Evolutionary conservation across 1,140 invertebrate species (phyloP), one percentile per base, ranked within the genome.

Genomic region (Temnothorax nylanderi): DNA sequence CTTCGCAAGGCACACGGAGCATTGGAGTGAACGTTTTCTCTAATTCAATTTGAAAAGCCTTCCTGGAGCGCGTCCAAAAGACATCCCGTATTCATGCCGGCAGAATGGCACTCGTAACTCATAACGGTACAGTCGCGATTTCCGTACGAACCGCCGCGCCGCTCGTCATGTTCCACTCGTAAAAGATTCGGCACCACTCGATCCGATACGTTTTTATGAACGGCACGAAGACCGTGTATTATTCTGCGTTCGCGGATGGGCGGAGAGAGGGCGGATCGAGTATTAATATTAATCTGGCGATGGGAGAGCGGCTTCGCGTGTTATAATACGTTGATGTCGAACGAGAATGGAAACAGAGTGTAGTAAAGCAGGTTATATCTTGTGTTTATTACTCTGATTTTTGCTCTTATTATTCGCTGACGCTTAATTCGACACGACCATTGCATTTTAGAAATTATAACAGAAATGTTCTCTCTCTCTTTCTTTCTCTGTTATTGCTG

Each of bases 41-140:
- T 80, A 85, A 87, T 86, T 90, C 76, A 86, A 75, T 88, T 92
- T 86, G 84, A 91, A 88, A 90, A 81, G 86, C 74, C 41, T 81
- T 84, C 85, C 85, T 90, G 90, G 89, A 91, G 64, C 77, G 90
- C 64, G 56, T 90, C 91, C 92, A 92, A 91, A 92, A 92, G 74
- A 86, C 88, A 88, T 91, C 67, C 56, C 51, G 80, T 78, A 81
- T 87, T 85, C 82, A 69, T 85, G 71, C 74, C 54, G 74, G 41
- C 51, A 44, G 65, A 86, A 86, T 86, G 74, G 69, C 82, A 86
- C 56, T 88, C 88, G 82, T 87, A 88, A 87, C 82, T 89, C 64
- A 69, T 86, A 85, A 88, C 71, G 84, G 89, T 88, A 86, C 82
- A 86, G 75, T 88, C 65, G 69, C 77, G 64, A 86, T 88, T 85